Conservation (phyloP, 2,113 vertebrate species). For the Pituophis catenifer region DNA sequence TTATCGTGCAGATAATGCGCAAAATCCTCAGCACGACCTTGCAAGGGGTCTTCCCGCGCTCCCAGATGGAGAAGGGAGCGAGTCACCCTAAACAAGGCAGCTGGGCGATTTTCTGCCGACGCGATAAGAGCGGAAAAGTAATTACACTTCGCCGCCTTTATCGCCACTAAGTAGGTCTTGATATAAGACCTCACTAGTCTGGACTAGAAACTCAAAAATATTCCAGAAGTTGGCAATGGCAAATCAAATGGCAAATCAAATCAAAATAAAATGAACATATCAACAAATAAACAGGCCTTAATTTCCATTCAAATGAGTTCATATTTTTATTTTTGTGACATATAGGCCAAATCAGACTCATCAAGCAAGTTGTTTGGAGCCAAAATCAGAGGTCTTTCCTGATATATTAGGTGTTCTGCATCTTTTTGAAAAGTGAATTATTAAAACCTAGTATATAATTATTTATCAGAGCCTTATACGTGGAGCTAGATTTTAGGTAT, state of each 20-base stretch:
- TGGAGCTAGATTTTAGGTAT: neutral
- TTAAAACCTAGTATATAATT: neutral
- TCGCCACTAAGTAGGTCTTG: too few species aligned
- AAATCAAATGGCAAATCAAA: neutral
- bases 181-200: too few species aligned
- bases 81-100: too few species aligned
- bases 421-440: neutral
- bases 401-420: neutral
- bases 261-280: neutral
- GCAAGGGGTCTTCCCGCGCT: too few species aligned
- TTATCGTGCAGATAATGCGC: too few species aligned
- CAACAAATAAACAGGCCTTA: neutral
- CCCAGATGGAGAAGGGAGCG: too few species aligned
- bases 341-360: neutral
- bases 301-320: neutral
- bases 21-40: too few species aligned
- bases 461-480: neutral
- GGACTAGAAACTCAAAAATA: neutral
- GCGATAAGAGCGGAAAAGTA: too few species aligned
- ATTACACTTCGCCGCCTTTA: too few species aligned
- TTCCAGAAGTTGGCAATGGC: neutral
- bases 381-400: neutral
- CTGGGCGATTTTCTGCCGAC: too few species aligned
- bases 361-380: neutral
- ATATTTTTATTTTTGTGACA: neutral